Evolutionary conservation across 2,888 invertebrate species (phyloP), one percentile per base, ranked within the genome.

Genomic region (Strigamia transsilvanica): DNA sequence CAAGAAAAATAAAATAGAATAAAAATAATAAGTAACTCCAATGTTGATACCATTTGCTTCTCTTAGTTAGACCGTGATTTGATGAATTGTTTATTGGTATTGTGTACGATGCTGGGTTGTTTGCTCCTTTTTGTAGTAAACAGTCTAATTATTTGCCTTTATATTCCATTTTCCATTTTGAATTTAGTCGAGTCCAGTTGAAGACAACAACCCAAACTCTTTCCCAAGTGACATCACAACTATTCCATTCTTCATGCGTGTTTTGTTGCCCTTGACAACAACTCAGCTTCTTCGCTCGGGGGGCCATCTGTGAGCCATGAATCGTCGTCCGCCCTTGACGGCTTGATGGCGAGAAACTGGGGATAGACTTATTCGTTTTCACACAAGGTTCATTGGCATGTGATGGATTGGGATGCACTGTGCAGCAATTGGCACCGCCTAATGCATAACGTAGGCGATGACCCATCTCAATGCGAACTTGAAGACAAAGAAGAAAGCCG

Each of bases 231-330:
- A 46, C 46, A 46, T 46, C 46, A 12, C 12, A 46, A n/a, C 46
- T n/a, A 46, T 46, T 13, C 46, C 46, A 46, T 46, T 46, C 46
- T 46, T 46, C 46, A 46, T 46, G 46, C n/a, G 46, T 46, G 46
- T 46, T 46, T 46, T 46, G 46, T 46, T 46, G 46, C 46, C 46
- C 46, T 46, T 46, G 46, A 46, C 46, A 46, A 46, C 46, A 46
- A 46, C 46, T 46, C 46, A 46, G 46, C 15, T 46, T 46, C 46
- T 46, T 46, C 46, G 46, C 46, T 46, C 46, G 46, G 46, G 46
- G 46, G 46, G 46, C 46, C 46, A 46, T 46, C 46, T 46, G 46
- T 46, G 46, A 46, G 46, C 46, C 46, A 46, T 46, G 46, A 46
- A 46, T 46, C 46, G 46, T 46, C 46, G 46, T 46, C 46, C 46